Percentiles rank a stretch among this genome's conserved stretches.
Evolutionary conservation across 2,888 invertebrate genomes (phyloP).

Genomic region (Drosophila borealis): DNA sequence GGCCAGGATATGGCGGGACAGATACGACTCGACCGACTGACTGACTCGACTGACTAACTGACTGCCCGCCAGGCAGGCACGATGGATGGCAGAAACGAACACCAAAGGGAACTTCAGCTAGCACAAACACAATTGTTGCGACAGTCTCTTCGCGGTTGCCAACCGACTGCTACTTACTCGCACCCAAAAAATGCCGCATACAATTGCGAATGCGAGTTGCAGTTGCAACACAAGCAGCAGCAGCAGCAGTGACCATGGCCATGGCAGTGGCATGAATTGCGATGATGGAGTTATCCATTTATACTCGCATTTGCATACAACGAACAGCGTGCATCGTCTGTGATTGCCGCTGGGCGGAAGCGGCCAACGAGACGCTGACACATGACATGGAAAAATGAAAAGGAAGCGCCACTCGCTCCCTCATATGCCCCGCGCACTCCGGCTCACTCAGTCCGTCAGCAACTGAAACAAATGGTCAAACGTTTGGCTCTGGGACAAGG

Average conservation of each 20-base stretch:
- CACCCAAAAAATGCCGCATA: constrained; percentile 35
- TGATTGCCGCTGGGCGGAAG: constrained; percentile 77
- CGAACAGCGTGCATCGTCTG: constrained; percentile 64
- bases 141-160: constrained; percentile 68
- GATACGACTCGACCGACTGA: constrained; percentile 25
- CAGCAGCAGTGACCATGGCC: constrained; percentile 34
- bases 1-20: constrained; percentile 35
- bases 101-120: constrained; percentile 39
- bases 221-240: constrained; percentile 24
- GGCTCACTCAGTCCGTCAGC: constrained; percentile 33
- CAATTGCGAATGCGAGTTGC: constrained; percentile 37
- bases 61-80: constrained; percentile 1
- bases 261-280: constrained; percentile 70
- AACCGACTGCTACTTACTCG: constrained; percentile 39
- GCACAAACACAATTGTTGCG: constrained; percentile 71
- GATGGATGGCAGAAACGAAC: constrained; percentile 10
- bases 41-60: constrained; percentile 1
- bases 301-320: constrained; percentile 77
- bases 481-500: constrained; percentile 20
- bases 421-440: background rate
- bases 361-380: constrained; percentile 76
- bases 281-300: constrained; percentile 82
- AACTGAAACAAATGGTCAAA: constrained; percentile 56
- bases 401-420: constrained; percentile 49
- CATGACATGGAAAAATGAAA: constrained; percentile 82